phyloP scores from a whole-genome alignment of 2,888 invertebrate genomes.

The Alloplasta piceator region DNA sequence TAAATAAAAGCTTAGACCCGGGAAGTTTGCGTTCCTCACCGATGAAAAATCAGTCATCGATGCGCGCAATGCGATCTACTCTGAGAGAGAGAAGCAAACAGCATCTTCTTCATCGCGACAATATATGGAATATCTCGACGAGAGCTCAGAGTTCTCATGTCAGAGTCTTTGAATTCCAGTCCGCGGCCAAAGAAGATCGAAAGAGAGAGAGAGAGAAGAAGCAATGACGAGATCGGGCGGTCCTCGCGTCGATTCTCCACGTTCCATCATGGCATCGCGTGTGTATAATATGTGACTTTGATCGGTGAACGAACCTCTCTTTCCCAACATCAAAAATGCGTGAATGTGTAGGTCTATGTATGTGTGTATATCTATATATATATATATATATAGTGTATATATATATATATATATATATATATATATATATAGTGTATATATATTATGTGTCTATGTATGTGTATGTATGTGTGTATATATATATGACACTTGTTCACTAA shows the following conservation, averaged over 20 bases:
- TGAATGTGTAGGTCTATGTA: no score
- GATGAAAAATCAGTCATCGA: slow-evolving; percentile 26
- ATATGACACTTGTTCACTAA: slow-evolving; percentile 50
- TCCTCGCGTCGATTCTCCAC: slow-evolving; percentile 61
- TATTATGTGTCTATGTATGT: no score
- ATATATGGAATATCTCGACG: slow-evolving; percentile 45
- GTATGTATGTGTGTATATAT: background rate
- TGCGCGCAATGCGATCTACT: slow-evolving; percentile 20
- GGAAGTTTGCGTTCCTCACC: slow-evolving; percentile 4
- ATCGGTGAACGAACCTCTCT: slow-evolving; percentile 66
- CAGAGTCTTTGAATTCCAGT: slow-evolving; percentile 66
- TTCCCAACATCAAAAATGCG: slow-evolving; percentile 32
- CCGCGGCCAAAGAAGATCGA: slow-evolving; percentile 41
- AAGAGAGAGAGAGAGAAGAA: slow-evolving; percentile 54
- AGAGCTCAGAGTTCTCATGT: slow-evolving; percentile 60
- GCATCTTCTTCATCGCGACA: slow-evolving; percentile 51
- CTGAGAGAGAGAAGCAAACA: background rate
- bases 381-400: no score
- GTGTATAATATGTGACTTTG: slow-evolving; percentile 24
- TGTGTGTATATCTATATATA: background rate
- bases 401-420: background rate
- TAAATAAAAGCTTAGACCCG: slow-evolving; percentile 32
- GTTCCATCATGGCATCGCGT: slow-evolving; percentile 59
- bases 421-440: no score
- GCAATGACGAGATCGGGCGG: slow-evolving; percentile 64